Evolutionary conservation across 2,113 vertebrate genomes (phyloP).

Genomic region (Condylura cristata): DNA sequence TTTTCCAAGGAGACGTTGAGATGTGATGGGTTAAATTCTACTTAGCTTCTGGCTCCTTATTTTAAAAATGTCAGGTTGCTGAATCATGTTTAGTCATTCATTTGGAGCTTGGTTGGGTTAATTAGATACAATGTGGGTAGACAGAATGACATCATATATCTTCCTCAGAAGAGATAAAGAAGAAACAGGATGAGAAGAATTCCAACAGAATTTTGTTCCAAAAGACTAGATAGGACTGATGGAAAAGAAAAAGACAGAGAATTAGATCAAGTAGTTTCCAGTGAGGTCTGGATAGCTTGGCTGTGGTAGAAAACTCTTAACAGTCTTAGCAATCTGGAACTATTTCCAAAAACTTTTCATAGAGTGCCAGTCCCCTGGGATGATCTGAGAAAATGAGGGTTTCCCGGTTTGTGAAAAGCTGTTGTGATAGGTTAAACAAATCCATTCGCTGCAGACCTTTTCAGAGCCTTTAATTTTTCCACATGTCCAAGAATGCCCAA

Average conservation of each 20-base stretch:
- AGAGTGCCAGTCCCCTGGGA: neutral
- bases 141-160: neutral
- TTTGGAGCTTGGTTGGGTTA: neutral
- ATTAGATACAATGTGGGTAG: neutral
- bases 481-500: neutral
- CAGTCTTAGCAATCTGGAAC: neutral
- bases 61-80: slow-evolving; percentile 18
- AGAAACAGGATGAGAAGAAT: neutral
- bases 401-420: neutral
- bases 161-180: slow-evolving; percentile 11
- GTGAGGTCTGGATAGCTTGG: neutral
- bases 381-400: neutral
- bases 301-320: too few relatives aligned
- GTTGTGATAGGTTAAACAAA: neutral
- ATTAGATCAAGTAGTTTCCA: neutral
- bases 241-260: neutral
- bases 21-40: neutral
- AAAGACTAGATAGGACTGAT: neutral
- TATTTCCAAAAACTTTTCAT: neutral
- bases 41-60: neutral
- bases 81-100: slow-evolving; percentile 28
- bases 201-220: neutral
- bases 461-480: neutral
- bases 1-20: neutral
- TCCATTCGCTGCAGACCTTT: neutral